Percentiles rank a stretch among this genome's conserved stretches.
phyloP scores from a whole-genome alignment of 2,113 vertebrate genomes.

The Chitala chitala region DNA sequence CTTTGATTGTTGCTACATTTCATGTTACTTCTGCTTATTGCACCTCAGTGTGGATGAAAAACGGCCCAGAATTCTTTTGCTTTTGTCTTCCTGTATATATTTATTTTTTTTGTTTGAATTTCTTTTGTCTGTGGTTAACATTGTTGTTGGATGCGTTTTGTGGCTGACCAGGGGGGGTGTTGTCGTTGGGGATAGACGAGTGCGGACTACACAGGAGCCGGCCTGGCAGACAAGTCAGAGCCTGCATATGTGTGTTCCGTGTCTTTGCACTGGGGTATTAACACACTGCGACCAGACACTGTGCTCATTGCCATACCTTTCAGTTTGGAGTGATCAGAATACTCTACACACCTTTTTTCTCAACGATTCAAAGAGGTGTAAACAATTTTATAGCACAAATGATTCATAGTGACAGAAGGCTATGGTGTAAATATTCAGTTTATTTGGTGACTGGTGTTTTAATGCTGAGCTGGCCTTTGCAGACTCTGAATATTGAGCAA shows the following conservation, averaged over 20 bases:
- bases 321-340: background rate
- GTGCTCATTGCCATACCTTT: conserved; percentile 1
- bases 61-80: conserved; percentile 68
- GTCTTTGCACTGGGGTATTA: conserved; percentile 56
- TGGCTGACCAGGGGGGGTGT: conserved; percentile 61
- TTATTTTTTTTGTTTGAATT: conserved; percentile 35
- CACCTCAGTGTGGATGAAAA: conserved; percentile 83
- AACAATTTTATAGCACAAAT: no score
- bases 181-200: conserved; percentile 67
- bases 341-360: no score
- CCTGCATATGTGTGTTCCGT: conserved; percentile 50
- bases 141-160: conserved; percentile 70
- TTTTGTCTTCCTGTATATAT: conserved; percentile 48
- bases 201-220: conserved; percentile 66
- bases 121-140: conserved; percentile 66
- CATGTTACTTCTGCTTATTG: conserved; percentile 77
- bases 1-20: conserved; percentile 63
- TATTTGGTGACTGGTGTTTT: no score
- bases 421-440: no score
- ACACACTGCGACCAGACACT: conserved; percentile 75
- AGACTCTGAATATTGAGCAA: no score
- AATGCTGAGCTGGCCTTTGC: no score
- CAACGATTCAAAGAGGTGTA: no score
- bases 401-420: no score
- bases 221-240: conserved; percentile 41